phyloP scores from a whole-genome alignment of 2,888 invertebrate genomes.

The Callinectes sapidus region DNA sequence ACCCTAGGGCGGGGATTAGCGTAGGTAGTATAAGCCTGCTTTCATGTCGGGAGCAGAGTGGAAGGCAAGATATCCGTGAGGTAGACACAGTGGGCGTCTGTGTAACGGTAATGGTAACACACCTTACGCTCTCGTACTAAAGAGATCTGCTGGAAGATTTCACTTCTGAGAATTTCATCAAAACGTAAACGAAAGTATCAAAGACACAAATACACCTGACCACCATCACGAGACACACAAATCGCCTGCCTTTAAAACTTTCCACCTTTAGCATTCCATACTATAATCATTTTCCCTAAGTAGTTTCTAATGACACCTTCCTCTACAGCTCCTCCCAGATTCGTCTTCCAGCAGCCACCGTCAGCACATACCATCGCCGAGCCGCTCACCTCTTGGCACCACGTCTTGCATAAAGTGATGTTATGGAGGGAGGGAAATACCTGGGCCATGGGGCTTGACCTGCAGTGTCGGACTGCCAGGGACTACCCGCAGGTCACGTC shows the following conservation, averaged over 20 bases:
- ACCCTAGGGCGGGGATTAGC: not conserved
- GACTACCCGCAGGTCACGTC: not conserved
- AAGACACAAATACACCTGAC: not conserved
- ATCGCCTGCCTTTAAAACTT: not conserved
- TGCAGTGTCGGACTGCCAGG: not conserved
- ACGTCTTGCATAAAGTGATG: not conserved
- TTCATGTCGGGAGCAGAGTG: not conserved
- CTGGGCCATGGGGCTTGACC: constrained; percentile 26
- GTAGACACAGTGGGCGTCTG: not conserved
- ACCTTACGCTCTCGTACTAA: not conserved
- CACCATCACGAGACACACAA: not conserved
- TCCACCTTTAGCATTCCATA: not conserved
- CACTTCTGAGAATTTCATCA: not conserved
- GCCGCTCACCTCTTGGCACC: not conserved
- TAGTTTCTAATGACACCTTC: not conserved
- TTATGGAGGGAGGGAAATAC: not conserved
- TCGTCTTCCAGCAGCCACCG: not conserved
- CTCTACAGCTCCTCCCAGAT: not conserved
- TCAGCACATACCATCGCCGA: not conserved
- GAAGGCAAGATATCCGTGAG: not conserved
- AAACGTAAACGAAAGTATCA: not conserved
- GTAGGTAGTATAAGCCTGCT: not conserved
- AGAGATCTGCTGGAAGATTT: not conserved
- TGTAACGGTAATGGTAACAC: not conserved
- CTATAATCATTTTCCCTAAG: not conserved